A percentile compares a stretch with the other conserved stretches of the same genome.
These are phyloP conservation scores for Akabosia matsudoensis DNA, from an alignment of 1,140 invertebrate genomes.

Conservation along the genomic window DNA sequence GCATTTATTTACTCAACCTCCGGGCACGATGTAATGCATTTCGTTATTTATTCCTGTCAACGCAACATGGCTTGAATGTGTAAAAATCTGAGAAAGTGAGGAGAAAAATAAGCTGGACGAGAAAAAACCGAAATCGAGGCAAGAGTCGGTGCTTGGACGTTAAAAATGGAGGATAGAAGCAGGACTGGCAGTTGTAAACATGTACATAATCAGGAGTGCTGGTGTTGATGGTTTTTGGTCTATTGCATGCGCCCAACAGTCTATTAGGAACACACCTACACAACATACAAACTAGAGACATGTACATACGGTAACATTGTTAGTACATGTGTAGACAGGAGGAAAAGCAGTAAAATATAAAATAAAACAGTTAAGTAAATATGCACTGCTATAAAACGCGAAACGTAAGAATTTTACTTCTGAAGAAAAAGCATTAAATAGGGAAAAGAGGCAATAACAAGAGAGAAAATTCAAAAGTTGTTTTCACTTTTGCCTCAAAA, in stretches of 20 bases:
- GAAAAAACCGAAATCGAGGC: not conserved
- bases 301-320: not conserved
- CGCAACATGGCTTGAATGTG: slow-evolving; percentile 13
- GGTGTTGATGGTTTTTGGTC: not conserved
- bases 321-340: not conserved
- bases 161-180: too few relatives aligned
- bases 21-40: slow-evolving; percentile 6
- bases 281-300: too few relatives aligned
- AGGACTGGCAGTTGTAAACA: too few relatives aligned
- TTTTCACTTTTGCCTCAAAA: not conserved
- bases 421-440: not conserved
- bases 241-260: not conserved
- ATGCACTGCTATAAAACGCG: slow-evolving; percentile 1
- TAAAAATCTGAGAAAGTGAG: not conserved
- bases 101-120: not conserved
- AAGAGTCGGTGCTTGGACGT: not conserved
- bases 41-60: slow-evolving; percentile 20
- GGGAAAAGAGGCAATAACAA: not conserved
- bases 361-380: slow-evolving; percentile 9
- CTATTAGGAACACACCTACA: not conserved
- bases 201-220: not conserved
- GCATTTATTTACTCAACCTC: slow-evolving; percentile 11
- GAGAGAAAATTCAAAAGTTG: not conserved
- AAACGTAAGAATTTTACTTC: not conserved
- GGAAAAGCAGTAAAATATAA: slow-evolving; percentile 8